Evolutionary conservation across 2,797 vertebrate genomes (phyloP).

Genomic region (Pitangus sulphuratus): DNA sequence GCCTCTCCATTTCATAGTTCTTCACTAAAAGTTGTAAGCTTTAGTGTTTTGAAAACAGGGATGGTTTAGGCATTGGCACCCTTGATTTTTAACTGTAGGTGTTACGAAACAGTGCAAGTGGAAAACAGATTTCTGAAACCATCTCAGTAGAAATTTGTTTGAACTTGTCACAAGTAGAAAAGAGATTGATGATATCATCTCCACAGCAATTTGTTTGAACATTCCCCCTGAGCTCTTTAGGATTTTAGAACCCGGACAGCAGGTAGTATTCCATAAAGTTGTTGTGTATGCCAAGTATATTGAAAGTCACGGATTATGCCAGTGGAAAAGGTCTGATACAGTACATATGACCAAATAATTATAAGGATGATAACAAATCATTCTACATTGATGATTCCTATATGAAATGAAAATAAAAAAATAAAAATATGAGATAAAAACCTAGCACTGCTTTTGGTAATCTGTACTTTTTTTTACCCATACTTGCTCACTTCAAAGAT

Average conservation of each 20-base stretch:
- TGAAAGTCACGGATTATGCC: neutral
- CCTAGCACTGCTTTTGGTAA: neutral
- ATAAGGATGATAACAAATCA: neutral
- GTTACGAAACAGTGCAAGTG: neutral
- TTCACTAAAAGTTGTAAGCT: neutral
- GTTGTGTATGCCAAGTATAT: neutral
- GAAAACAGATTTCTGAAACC: neutral
- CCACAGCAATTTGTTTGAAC: neutral
- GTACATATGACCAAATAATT: neutral
- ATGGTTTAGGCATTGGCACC: neutral
- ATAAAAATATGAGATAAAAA: neutral
- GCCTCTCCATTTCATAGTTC: neutral
- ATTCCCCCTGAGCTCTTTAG: neutral
- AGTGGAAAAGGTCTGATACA: neutral
- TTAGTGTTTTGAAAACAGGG: neutral
- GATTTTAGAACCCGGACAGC: neutral
- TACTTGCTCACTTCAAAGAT: neutral
- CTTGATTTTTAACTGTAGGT: neutral
- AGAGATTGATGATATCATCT: neutral
- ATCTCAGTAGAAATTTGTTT: neutral
- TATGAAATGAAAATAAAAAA: neutral
- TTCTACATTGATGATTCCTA: neutral
- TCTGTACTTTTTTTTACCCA: neutral
- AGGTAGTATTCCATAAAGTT: neutral
- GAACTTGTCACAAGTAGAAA: neutral